Conservation (phyloP, 2,797 vertebrate genomes). For the Melanotaenia nigrans region DNA sequence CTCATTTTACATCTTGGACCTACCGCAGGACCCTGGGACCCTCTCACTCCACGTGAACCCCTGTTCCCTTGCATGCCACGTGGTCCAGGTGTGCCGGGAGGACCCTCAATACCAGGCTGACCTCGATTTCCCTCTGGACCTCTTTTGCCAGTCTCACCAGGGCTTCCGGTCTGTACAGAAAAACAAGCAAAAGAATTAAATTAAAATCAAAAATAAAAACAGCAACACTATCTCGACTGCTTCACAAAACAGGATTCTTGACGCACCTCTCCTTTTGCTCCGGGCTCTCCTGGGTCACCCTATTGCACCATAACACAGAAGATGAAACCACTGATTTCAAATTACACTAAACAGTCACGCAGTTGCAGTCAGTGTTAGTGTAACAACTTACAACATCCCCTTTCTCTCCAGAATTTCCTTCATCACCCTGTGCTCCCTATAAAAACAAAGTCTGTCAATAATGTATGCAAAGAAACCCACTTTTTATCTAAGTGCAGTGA, state of each 20-base stretch:
- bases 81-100: conserved; percentile 88
- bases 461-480: conserved; percentile 23
- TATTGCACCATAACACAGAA: conserved; percentile 65
- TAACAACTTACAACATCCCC: conserved; percentile 89
- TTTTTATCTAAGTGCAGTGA: conserved; percentile 24
- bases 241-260: background rate
- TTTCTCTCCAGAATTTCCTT: conserved; percentile 92
- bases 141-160: conserved; percentile 88
- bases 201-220: background rate
- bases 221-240: background rate
- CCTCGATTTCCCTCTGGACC: conserved; percentile 93
- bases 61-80: conserved; percentile 95
- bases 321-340: conserved; percentile 4
- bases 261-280: conserved; percentile 94
- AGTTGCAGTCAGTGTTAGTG: background rate
- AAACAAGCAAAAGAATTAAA: conserved; percentile 5
- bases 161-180: conserved; percentile 86
- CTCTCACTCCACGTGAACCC: conserved; percentile 89
- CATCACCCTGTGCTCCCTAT: conserved; percentile 91
- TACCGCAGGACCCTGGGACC: conserved; percentile 92
- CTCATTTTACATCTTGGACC: conserved; percentile 59
- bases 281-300: conserved; percentile 91
- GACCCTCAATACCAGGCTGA: conserved; percentile 92
- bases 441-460: conserved; percentile 42
- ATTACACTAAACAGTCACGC: conserved; percentile 5